Percentiles rank a stretch among this genome's conserved stretches.
These are phyloP conservation scores for Centropus bengalensis DNA, from an alignment of 2,113 vertebrate species.

Conservation along the genomic window DNA sequence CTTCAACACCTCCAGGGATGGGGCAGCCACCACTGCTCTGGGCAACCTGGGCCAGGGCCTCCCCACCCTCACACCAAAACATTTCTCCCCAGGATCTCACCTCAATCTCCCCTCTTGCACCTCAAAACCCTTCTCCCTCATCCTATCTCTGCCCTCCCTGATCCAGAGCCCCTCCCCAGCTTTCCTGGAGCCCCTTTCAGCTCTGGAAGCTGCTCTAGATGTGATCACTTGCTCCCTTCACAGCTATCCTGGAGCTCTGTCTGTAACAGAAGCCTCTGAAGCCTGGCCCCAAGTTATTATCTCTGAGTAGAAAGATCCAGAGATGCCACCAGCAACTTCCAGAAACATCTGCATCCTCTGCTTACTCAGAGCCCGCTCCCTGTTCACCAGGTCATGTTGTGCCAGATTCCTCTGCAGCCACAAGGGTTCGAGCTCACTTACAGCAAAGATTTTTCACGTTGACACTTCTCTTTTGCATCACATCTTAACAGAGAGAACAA, in stretches of 20 bases:
- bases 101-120: too few relatives aligned
- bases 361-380: neutral
- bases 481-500: neutral
- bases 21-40: too few relatives aligned
- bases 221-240: neutral
- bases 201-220: too few relatives aligned
- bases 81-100: too few relatives aligned
- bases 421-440: neutral
- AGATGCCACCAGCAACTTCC: neutral
- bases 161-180: too few relatives aligned
- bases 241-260: neutral
- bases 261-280: neutral
- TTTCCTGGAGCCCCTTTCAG: too few relatives aligned
- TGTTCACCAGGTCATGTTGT: accelerated
- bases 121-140: too few relatives aligned
- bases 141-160: too few relatives aligned
- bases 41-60: too few relatives aligned
- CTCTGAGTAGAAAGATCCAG: neutral
- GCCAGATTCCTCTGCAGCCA: neutral
- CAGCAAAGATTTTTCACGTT: neutral
- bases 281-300: neutral
- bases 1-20: too few relatives aligned
- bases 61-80: too few relatives aligned
- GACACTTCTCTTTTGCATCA: neutral
- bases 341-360: neutral